These are phyloP conservation scores for Eristalis pertinax DNA, from an alignment of 2,888 invertebrate genomes.

Conservation along the genomic window DNA sequence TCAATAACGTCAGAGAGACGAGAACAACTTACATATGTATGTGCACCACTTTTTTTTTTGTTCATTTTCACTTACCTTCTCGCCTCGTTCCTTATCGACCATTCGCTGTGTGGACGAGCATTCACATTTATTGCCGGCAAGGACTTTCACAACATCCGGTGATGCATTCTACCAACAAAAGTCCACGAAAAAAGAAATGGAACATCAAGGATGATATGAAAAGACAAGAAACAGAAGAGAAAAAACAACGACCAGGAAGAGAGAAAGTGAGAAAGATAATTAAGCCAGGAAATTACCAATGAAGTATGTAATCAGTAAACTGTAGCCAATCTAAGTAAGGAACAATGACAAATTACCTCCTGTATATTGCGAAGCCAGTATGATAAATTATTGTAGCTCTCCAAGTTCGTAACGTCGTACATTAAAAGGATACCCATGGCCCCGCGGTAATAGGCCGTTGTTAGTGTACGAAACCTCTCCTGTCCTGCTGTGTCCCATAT, in stretches of 20 bases:
- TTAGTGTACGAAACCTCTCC: conserved; percentile 86
- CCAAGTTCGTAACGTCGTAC: conserved; percentile 94
- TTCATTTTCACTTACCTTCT: conserved; percentile 84
- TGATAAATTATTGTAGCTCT: conserved; percentile 94
- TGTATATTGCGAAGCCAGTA: conserved; percentile 96
- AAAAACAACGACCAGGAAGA: neutral
- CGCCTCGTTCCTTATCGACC: conserved; percentile 90
- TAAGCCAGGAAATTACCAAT: conserved; percentile 36
- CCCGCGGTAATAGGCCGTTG: conserved; percentile 93
- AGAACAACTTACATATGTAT: neutral
- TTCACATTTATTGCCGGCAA: conserved; percentile 94
- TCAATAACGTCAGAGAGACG: conserved; percentile 24
- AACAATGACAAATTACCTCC: conserved; percentile 84
- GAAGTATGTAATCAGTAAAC: conserved; percentile 33
- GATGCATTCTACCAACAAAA: conserved; percentile 87
- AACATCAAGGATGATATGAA: neutral
- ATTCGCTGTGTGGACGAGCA: conserved; percentile 88
- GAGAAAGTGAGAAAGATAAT: conserved; percentile 29
- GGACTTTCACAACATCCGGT: conserved; percentile 91
- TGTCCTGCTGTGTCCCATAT: conserved; percentile 92
- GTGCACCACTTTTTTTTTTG: conserved; percentile 19
- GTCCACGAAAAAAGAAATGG: conserved; percentile 14
- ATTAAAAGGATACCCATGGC: conserved; percentile 95
- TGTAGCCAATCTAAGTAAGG: conserved; percentile 18
- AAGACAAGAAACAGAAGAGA: neutral